Evolutionary conservation across 2,888 invertebrate genomes (phyloP).

Genomic region (Cremastobaeus sp.): DNA sequence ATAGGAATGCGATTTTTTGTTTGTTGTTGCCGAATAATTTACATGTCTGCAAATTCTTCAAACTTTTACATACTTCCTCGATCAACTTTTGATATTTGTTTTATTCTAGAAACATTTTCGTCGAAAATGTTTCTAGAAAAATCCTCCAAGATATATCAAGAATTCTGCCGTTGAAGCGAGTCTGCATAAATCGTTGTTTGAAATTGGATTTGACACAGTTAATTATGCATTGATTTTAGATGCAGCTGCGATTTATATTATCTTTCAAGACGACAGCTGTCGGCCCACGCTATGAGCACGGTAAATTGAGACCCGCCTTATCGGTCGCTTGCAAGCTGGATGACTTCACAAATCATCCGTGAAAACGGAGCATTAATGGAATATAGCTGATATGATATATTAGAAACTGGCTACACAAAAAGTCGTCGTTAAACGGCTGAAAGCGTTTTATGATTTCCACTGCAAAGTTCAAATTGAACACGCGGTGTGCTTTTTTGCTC

Average conservation of each 20-base stretch:
- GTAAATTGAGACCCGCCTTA: slow-evolving; percentile 54
- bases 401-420: slow-evolving; percentile 48
- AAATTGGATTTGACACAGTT: slow-evolving; percentile 15
- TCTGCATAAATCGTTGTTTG: neutral
- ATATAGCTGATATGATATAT: slow-evolving; percentile 52
- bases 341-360: slow-evolving; percentile 61
- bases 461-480: slow-evolving; percentile 46
- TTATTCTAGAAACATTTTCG: slow-evolving; percentile 1
- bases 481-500: slow-evolving; percentile 3
- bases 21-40: slow-evolving; percentile 7
- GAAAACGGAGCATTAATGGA: slow-evolving; percentile 58
- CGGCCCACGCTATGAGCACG: slow-evolving; percentile 15
- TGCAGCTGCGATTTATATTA: slow-evolving; percentile 48
- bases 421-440: slow-evolving; percentile 47
- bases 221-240: slow-evolving; percentile 42
- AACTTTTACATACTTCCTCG: too few species aligned
- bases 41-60: too few species aligned
- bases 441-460: slow-evolving; percentile 44
- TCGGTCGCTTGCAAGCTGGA: slow-evolving; percentile 47
- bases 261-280: slow-evolving; percentile 48
- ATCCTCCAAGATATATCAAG: too few species aligned
- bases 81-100: too few species aligned
- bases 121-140: too few species aligned
- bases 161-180: neutral
- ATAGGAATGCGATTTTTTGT: slow-evolving; percentile 13